Evolutionary conservation across 2,797 vertebrate species (phyloP).

Genomic region (Spinus pinus): DNA sequence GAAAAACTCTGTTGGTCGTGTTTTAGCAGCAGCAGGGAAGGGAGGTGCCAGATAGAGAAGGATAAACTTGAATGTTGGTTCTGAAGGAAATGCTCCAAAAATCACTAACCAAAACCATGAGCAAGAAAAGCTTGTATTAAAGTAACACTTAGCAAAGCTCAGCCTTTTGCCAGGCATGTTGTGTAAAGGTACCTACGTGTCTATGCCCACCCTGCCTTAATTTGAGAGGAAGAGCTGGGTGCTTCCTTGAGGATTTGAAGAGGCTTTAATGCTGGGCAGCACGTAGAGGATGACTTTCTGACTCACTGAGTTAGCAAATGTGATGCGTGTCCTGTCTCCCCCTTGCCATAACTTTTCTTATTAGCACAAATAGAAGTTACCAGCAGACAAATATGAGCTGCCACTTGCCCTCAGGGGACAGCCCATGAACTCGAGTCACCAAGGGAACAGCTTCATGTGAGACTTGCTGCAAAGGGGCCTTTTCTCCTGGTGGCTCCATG

Average conservation of each 20-base stretch:
- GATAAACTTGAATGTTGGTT: neutral
- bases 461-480: neutral
- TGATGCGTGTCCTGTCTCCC: neutral
- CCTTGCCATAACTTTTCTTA: neutral
- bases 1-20: neutral
- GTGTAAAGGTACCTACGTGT: neutral
- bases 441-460: neutral
- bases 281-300: neutral
- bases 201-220: neutral
- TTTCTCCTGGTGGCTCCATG: neutral
- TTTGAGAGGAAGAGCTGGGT: neutral
- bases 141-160: neutral
- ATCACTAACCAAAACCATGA: neutral
- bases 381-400: constrained; percentile 38
- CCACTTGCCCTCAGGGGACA: constrained; percentile 20
- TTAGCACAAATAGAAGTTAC: constrained; percentile 50
- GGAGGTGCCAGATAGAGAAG: neutral
- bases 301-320: constrained; percentile 1
- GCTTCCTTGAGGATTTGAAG: neutral
- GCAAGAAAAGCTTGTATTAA: neutral
- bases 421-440: neutral
- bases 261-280: neutral
- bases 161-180: neutral
- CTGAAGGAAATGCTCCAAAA: neutral
- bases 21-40: neutral